A percentile compares a stretch with the other conserved stretches of the same genome.
Conservation (phyloP, 2,113 vertebrate genomes). For the Morphnarchus princeps region DNA sequence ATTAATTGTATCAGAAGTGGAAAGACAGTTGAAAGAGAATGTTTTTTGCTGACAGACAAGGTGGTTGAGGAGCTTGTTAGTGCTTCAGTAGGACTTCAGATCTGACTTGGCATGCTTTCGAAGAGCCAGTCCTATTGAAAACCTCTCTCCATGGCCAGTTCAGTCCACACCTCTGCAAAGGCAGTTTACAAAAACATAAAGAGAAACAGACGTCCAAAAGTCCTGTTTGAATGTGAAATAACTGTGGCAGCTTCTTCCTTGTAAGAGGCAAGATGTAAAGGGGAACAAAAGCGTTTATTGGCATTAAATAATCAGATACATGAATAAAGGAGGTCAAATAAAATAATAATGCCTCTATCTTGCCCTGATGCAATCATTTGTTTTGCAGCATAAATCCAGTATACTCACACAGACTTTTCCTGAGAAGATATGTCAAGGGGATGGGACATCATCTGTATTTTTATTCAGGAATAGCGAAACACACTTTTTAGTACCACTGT, state of each 20-base stretch:
- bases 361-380: not conserved
- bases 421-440: not conserved
- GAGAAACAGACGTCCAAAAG: not conserved
- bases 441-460: rapidly evolving
- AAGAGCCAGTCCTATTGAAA: not conserved
- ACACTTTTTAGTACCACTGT: not conserved
- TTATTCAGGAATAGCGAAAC: not conserved
- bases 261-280: not conserved
- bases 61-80: not conserved
- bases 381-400: not conserved
- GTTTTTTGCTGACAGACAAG: not conserved
- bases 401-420: not conserved
- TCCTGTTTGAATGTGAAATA: not conserved
- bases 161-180: not conserved
- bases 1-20: not conserved
- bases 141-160: not conserved
- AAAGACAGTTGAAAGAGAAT: not conserved
- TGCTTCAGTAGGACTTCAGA: not conserved
- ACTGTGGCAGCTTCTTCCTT: not conserved
- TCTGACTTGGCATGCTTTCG: not conserved
- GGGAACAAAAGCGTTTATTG: not conserved
- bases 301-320: not conserved
- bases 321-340: not conserved
- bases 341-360: not conserved
- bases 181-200: not conserved